A percentile compares a stretch with the other conserved stretches of the same genome.
These are phyloP conservation scores for Falco naumanni DNA, from an alignment of 2,797 vertebrate genomes.

Conservation along the genomic window DNA sequence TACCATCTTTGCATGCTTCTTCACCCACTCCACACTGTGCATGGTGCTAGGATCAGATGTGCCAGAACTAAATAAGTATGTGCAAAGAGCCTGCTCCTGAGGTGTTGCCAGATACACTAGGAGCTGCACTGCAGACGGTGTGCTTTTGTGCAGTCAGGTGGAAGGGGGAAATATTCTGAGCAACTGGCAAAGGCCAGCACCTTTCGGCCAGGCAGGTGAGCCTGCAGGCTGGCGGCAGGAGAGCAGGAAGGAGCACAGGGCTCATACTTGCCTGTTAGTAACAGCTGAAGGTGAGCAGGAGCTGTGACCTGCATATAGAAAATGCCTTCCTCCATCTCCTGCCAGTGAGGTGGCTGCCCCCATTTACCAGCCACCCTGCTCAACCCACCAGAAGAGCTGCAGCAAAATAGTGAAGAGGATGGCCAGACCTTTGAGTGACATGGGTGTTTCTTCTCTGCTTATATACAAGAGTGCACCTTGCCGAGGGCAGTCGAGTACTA, in stretches of 20 bases:
- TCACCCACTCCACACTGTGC: neutral
- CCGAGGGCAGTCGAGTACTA: neutral
- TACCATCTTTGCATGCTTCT: neutral
- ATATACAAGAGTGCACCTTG: neutral
- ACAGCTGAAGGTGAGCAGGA: neutral
- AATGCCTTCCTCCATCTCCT: neutral
- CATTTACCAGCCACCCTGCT: neutral
- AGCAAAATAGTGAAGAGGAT: neutral
- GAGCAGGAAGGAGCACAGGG: neutral
- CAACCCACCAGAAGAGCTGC: neutral
- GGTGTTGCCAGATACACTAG: neutral
- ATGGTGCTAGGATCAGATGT: neutral
- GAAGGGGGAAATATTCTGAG: neutral
- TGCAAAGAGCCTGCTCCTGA: neutral
- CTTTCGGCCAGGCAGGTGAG: neutral
- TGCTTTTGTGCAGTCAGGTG: neutral
- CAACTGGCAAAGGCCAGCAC: neutral
- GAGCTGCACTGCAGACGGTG: neutral
- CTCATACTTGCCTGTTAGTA: neutral
- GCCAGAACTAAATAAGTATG: neutral
- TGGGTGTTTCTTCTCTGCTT: neutral
- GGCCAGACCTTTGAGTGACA: neutral
- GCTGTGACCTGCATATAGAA: neutral
- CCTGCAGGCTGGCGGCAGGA: neutral
- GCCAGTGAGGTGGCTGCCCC: neutral